Percentiles rank a stretch among this genome's conserved stretches.
phyloP scores from a whole-genome alignment of 2,113 vertebrate species.

The Anhinga anhinga region DNA sequence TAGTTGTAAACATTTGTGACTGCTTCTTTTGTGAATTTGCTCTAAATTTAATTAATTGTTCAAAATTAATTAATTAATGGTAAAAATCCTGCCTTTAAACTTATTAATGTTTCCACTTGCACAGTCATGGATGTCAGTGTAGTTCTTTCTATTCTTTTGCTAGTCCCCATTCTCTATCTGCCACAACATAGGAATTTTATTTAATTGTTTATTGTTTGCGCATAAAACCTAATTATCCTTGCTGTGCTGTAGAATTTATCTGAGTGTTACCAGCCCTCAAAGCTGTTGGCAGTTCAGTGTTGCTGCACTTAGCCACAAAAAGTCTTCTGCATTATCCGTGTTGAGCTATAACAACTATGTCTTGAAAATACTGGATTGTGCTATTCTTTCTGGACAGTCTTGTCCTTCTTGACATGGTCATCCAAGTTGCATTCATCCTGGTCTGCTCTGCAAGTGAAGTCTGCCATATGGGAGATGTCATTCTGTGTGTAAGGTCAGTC shows the following conservation, averaged over 20 bases:
- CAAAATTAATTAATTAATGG: background rate
- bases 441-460: background rate
- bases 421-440: conserved; percentile 8
- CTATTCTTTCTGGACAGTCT: background rate
- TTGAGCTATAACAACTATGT: background rate
- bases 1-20: background rate
- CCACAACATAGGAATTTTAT: background rate
- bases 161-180: background rate
- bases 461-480: background rate
- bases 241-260: background rate
- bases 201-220: background rate
- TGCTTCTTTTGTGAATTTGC: background rate
- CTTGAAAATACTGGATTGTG: background rate
- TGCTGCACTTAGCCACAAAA: background rate
- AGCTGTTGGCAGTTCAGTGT: background rate
- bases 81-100: background rate
- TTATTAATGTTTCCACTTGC: background rate
- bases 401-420: background rate
- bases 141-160: background rate
- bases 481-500: background rate
- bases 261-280: background rate
- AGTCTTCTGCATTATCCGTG: background rate
- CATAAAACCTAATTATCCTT: background rate
- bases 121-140: background rate
- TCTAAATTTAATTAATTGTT: background rate